A percentile compares a stretch with the other conserved stretches of the same genome.
Conservation (phyloP, 2,113 vertebrate genomes). For the Nansenia antarctica region DNA sequence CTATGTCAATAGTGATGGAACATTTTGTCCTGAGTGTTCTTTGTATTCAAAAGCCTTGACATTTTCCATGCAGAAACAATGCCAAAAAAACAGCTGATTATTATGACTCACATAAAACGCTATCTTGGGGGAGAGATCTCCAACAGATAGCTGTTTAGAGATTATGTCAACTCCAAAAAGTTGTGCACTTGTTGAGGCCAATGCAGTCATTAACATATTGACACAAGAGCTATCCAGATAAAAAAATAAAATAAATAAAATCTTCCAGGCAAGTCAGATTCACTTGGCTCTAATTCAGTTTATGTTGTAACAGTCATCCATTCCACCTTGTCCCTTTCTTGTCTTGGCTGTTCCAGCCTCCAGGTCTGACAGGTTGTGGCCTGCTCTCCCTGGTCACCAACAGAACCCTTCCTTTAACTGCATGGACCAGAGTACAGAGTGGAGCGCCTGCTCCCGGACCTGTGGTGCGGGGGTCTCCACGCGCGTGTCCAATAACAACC, state of each 20-base stretch:
- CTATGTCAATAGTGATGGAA: conserved; percentile 44
- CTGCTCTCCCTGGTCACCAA: conserved; percentile 16
- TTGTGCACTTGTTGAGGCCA: not conserved
- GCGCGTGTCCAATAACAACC: conserved; percentile 88
- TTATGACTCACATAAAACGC: conserved; percentile 9
- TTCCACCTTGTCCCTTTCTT: not conserved
- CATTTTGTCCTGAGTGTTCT: conserved; percentile 56
- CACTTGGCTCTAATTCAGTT: not conserved
- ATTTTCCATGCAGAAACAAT: conserved; percentile 13
- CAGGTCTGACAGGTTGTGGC: conserved; percentile 37
- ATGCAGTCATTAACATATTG: not conserved
- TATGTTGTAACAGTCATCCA: not conserved
- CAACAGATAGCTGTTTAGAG: not conserved
- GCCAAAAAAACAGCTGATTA: conserved; percentile 19
- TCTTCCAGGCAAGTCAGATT: not conserved
- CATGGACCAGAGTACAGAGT: conserved; percentile 80
- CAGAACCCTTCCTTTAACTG: conserved; percentile 60
- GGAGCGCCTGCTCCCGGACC: conserved; percentile 86
- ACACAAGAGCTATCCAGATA: not conserved
- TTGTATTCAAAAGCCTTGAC: conserved; percentile 12
- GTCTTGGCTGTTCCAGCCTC: conserved; percentile 41
- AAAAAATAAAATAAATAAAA: too few relatives aligned
- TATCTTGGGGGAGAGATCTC: conserved; percentile 1
- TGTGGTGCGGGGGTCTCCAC: conserved; percentile 87
- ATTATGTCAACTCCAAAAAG: not conserved